Evolutionary conservation across 1,140 invertebrate species (phyloP), one percentile per base, ranked within the genome.

Genomic region (Varroa destructor): DNA sequence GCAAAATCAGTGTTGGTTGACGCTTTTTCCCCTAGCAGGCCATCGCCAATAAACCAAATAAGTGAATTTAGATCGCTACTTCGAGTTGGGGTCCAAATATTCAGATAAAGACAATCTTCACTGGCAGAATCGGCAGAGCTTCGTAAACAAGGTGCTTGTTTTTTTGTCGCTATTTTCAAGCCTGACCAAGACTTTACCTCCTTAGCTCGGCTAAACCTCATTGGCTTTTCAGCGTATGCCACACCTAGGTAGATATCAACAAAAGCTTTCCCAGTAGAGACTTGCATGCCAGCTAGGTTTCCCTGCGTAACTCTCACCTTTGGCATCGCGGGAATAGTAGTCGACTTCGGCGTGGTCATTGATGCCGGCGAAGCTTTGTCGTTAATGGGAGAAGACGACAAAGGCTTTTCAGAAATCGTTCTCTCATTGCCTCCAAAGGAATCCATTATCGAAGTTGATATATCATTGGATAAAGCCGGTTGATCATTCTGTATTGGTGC

Each of bases 41-140:
- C 84, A 1, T 89, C 89, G 0, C 88, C 88, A 77, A 89, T 85
- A 43, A 90, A 83, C 84, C 85, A 91, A 1, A 89, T 84, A 84
- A 90, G 86, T 0, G 89, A 87, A 0, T 87, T 84, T 0, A 77
- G 76, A 14, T 57, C 87, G 56, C 87, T 37, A 10, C 46, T 56
- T 1, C 25, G 84, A 43, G 12, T 12, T 1, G 91, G 91, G 25
- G 90, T 89, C 89, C 89, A 94, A 58, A 96, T 84, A 78, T 93
- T 95, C 75, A 96, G 81, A 79, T 94, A 95, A 0, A 96, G 81
- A 78, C 92, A 96, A 78, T 95, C 92, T 82, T 96, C 92, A 12
- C 88, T 90, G 72, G 91, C 86, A 77, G 72, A 57, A n/a, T 71
- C 55, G 10, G 72, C 12, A 8, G 46, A 6, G 25, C 71, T 73